These are phyloP conservation scores for Rhinoderma darwinii DNA, from an alignment of 2,113 vertebrate genomes.

Conservation along the genomic window DNA sequence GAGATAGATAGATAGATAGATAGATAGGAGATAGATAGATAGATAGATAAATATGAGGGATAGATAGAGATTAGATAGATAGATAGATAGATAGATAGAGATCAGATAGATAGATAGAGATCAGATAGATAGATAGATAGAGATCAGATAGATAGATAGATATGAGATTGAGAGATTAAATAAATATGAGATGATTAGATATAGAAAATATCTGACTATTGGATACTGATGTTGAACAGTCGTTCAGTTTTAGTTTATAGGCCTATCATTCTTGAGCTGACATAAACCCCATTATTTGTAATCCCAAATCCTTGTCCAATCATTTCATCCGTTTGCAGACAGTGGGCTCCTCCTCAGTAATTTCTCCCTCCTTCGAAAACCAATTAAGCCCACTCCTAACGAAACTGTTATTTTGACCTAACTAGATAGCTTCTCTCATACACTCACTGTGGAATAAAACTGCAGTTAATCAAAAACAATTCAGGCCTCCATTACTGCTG, in stretches of 20 bases:
- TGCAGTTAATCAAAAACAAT: conserved; percentile 60
- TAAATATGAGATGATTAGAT: no score
- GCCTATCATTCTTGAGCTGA: neutral
- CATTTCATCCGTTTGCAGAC: neutral
- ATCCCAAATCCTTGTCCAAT: neutral
- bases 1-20: no score
- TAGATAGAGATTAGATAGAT: no score
- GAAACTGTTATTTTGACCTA: conserved; percentile 58
- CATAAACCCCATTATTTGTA: neutral
- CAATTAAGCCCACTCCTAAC: conserved; percentile 58
- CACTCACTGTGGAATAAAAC: conserved; percentile 43
- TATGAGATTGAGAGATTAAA: no score
- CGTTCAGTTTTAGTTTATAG: neutral
- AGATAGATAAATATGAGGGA: neutral
- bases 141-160: neutral
- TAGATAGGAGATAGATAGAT: neutral
- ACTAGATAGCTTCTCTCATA: conserved; percentile 44
- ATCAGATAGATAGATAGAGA: no score
- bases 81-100: no score
- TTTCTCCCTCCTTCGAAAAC: conserved; percentile 37
- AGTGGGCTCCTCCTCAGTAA: neutral
- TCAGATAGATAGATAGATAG: neutral
- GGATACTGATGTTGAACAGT: neutral
- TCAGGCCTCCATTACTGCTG: conserved; percentile 57
- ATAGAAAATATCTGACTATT: neutral